phyloP scores from a whole-genome alignment of 2,888 invertebrate genomes.

The Iphiclides podalirius region DNA sequence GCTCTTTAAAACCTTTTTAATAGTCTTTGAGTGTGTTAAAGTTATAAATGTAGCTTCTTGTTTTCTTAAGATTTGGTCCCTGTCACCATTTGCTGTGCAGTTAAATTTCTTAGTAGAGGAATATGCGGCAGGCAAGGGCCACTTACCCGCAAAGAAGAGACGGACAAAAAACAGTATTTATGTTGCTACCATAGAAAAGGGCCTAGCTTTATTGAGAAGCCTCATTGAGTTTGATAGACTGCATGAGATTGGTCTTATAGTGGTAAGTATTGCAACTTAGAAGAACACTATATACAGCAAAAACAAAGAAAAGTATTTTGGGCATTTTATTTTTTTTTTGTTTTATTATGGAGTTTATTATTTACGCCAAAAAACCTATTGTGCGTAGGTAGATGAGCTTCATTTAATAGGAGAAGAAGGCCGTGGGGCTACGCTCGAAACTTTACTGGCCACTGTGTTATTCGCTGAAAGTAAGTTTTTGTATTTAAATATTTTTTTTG shows the following conservation, averaged over 20 bases:
- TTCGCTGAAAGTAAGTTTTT: constrained; percentile 82
- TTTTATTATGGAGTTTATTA: too few species aligned
- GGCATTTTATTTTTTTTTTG: not conserved
- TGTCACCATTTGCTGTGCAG: constrained; percentile 93
- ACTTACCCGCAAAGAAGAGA: constrained; percentile 90
- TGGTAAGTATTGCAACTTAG: constrained; percentile 71
- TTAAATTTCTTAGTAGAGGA: constrained; percentile 95
- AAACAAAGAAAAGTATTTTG: too few species aligned
- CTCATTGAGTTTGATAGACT: constrained; percentile 88
- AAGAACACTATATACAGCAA: not conserved
- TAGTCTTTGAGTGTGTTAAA: too few species aligned
- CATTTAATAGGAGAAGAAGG: constrained; percentile 95
- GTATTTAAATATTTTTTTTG: not conserved
- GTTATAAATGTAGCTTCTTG: not conserved
- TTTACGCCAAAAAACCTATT: too few species aligned
- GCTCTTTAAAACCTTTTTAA: too few species aligned
- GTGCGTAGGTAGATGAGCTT: constrained; percentile 88
- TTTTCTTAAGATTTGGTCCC: constrained; percentile 84
- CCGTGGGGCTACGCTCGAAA: constrained; percentile 92
- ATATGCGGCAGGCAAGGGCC: constrained; percentile 95
- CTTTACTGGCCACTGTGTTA: constrained; percentile 88
- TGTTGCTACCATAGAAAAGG: constrained; percentile 97
- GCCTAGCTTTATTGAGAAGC: constrained; percentile 90
- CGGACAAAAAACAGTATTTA: constrained; percentile 89
- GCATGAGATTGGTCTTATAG: constrained; percentile 88